phyloP scores from a whole-genome alignment of 2,888 invertebrate genomes.

The Capitulum mitella region DNA sequence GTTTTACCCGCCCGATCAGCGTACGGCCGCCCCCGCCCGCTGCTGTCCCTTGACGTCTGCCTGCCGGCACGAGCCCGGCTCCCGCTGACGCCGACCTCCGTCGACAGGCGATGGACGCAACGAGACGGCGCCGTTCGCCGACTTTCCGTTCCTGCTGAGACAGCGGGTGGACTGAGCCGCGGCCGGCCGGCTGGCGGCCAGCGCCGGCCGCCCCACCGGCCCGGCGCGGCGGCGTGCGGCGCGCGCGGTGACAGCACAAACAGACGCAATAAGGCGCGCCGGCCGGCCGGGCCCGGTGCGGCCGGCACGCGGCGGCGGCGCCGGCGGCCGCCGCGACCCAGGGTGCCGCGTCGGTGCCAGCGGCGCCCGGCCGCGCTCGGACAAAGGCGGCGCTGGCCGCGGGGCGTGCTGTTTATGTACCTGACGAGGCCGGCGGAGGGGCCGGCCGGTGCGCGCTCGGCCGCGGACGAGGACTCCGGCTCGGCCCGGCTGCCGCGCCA shows the following conservation, averaged over 20 bases:
- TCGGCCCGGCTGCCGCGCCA: neutral
- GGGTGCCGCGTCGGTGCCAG: neutral
- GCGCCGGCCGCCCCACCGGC: neutral
- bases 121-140: slow-evolving; percentile 1
- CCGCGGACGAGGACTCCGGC: neutral
- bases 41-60: too few relatives aligned
- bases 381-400: too few relatives aligned
- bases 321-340: neutral
- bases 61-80: neutral
- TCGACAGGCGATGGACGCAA: neutral
- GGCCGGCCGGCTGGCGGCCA: neutral
- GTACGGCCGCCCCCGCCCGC: too few relatives aligned
- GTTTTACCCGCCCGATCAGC: too few relatives aligned
- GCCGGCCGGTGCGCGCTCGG: neutral
- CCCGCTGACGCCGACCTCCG: neutral
- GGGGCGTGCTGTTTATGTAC: neutral
- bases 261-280: neutral
- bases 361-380: neutral
- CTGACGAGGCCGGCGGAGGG: neutral
- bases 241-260: neutral
- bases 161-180: neutral
- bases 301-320: neutral
- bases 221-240: neutral
- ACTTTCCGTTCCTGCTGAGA: neutral
- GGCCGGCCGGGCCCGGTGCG: neutral